These are phyloP conservation scores for Myopa testacea DNA, from an alignment of 2,888 invertebrate species.

Conservation along the genomic window DNA sequence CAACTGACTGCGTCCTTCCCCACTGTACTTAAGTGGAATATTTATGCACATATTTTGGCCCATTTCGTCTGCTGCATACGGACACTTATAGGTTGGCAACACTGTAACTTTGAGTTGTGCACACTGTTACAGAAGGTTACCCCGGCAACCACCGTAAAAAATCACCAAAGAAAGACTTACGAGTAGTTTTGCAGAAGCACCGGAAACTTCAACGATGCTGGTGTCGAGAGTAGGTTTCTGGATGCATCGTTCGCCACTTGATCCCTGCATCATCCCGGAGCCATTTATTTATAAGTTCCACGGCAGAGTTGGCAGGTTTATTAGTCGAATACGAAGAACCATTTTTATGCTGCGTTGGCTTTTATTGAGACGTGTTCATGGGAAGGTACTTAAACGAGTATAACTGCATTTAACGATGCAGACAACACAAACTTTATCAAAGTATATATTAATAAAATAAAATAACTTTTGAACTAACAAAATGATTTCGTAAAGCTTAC, in stretches of 20 bases:
- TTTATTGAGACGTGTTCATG: no score
- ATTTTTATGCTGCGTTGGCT: slow-evolving; percentile 1
- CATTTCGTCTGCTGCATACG: slow-evolving; percentile 10
- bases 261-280: neutral
- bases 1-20: slow-evolving; percentile 9
- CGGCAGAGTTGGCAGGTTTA: slow-evolving; percentile 29
- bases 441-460: no score
- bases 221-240: slow-evolving; percentile 1
- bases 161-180: slow-evolving; percentile 6
- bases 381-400: no score
- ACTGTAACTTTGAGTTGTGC: slow-evolving; percentile 31
- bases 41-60: slow-evolving; percentile 38
- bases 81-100: slow-evolving; percentile 19
- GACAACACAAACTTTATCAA: no score
- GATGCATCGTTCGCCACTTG: neutral
- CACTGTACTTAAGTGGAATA: slow-evolving; percentile 38
- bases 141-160: slow-evolving; percentile 4
- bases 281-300: slow-evolving; percentile 13
- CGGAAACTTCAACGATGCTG: neutral
- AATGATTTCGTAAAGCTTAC: no score
- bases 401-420: no score
- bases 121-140: slow-evolving; percentile 23
- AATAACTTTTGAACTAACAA: no score
- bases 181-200: neutral
- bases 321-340: neutral